These are phyloP conservation scores for Luehdorfia chinensis DNA, from an alignment of 1,140 invertebrate species.

Conservation along the genomic window DNA sequence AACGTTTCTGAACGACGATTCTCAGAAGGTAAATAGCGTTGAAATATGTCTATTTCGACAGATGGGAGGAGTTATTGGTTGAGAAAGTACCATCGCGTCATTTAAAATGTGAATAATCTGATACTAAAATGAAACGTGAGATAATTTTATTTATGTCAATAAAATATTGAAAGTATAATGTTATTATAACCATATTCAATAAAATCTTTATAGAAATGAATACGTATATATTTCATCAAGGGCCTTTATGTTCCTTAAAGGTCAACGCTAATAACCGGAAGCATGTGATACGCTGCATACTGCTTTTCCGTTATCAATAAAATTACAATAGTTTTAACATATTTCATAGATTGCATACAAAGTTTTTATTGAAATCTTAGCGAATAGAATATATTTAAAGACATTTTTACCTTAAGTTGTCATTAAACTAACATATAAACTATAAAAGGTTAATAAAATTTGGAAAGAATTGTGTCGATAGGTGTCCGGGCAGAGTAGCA, in stretches of 20 bases:
- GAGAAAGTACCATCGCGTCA: constrained; percentile 9
- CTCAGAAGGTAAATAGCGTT: constrained; percentile 47
- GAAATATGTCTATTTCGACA: constrained; percentile 33
- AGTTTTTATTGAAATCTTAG: no score
- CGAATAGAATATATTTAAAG: no score
- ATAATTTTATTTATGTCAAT: constrained; percentile 5
- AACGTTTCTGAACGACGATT: constrained; percentile 42
- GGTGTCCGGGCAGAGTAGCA: no score
- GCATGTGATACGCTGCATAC: no score
- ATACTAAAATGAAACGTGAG: constrained; percentile 15
- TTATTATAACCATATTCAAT: constrained; percentile 1
- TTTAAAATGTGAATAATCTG: constrained; percentile 20
- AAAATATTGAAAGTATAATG: constrained; percentile 10
- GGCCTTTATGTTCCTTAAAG: neutral
- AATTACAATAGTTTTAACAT: no score
- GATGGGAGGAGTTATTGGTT: constrained; percentile 25
- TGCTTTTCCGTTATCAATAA: no score
- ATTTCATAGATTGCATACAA: no score
- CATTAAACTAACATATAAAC: no score
- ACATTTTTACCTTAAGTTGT: no score
- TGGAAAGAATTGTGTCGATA: no score
- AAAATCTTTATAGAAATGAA: neutral
- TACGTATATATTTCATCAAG: constrained; percentile 6
- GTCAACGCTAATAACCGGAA: neutral
- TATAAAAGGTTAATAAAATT: no score